Evolutionary conservation across 2,888 invertebrate species (phyloP).

Genomic region (Slavum lentiscoides): DNA sequence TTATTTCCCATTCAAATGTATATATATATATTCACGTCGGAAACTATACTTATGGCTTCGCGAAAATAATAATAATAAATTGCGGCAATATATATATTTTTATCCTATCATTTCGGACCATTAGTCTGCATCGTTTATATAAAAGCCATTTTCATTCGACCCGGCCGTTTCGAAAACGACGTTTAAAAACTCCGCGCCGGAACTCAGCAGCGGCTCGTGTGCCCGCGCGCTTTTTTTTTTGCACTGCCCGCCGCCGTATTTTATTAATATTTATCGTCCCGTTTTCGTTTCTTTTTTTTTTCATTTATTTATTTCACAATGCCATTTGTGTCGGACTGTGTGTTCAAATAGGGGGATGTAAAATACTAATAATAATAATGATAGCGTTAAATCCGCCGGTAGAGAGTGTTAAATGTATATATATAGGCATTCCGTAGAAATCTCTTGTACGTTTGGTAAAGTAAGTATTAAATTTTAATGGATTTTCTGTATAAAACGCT

Average conservation of each 20-base stretch:
- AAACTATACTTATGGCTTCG: neutral
- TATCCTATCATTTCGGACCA: conserved; percentile 35
- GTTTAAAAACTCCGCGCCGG: neutral
- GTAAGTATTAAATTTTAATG: too few relatives aligned
- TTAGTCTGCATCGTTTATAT: conserved; percentile 36
- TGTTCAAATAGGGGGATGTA: too few relatives aligned
- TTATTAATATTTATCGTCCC: conserved; percentile 37
- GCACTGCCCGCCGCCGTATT: neutral
- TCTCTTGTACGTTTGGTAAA: too few relatives aligned
- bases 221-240: too few relatives aligned
- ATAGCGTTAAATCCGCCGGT: too few relatives aligned
- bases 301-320: too few relatives aligned
- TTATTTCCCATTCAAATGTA: conserved; percentile 24
- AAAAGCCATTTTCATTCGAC: conserved; percentile 43
- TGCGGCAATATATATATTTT: neutral
- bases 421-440: too few relatives aligned
- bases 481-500: too few relatives aligned
- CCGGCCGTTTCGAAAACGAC: conserved; percentile 15
- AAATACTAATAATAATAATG: too few relatives aligned
- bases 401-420: too few relatives aligned
- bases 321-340: too few relatives aligned
- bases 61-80: too few relatives aligned
- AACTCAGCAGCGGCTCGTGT: neutral
- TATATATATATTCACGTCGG: neutral
- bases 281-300: conserved; percentile 28